A percentile compares a stretch with the other conserved stretches of the same genome.
phyloP scores from a whole-genome alignment of 2,888 invertebrate genomes.

The Andrena fulva region DNA sequence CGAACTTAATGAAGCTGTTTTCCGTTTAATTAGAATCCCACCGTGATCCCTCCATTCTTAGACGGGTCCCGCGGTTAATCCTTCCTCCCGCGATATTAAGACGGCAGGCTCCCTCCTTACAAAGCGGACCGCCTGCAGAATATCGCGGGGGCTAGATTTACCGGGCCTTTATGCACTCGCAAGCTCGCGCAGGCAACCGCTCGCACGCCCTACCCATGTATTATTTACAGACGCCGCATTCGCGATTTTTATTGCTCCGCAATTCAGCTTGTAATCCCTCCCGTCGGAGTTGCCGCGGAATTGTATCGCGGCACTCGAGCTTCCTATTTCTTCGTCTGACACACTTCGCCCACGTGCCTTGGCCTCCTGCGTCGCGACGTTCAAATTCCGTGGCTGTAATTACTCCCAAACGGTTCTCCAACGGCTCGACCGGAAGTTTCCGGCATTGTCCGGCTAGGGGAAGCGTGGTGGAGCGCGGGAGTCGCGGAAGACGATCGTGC shows the following conservation, averaged over 20 bases:
- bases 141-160: constrained; percentile 68
- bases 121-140: constrained; percentile 66
- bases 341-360: constrained; percentile 1
- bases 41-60: constrained; percentile 80
- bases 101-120: constrained; percentile 72
- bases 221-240: constrained; percentile 60
- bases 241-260: constrained; percentile 51
- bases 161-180: constrained; percentile 64
- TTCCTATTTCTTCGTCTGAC: background rate
- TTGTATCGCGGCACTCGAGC: constrained; percentile 6
- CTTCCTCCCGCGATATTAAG: constrained; percentile 79
- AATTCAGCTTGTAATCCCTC: constrained; percentile 20
- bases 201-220: constrained; percentile 10
- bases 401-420: background rate
- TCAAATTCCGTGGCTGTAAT: no score
- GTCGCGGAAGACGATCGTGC: background rate
- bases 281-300: constrained; percentile 10
- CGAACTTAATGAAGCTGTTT: constrained; percentile 83
- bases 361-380: background rate
- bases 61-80: constrained; percentile 77
- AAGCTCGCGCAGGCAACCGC: constrained; percentile 31
- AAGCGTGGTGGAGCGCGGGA: background rate
- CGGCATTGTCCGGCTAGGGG: background rate
- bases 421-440: background rate
- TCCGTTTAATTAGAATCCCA: constrained; percentile 84